Conservation (phyloP, 2,113 vertebrate genomes). For the Phyllostomus discolor region DNA sequence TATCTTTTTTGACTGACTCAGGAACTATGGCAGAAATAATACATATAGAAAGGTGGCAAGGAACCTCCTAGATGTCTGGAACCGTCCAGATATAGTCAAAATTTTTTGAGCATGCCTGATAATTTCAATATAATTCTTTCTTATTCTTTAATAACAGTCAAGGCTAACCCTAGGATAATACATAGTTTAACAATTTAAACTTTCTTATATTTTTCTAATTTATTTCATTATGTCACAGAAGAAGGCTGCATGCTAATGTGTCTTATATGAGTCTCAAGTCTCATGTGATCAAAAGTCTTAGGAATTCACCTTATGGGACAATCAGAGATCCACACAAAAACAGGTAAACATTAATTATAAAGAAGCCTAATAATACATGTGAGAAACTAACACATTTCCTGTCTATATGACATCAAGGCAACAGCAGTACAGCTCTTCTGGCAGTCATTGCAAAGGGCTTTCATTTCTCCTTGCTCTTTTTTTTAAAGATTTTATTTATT, state of each 20-base stretch:
- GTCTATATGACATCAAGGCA: rapidly evolving
- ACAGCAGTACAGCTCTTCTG: rapidly evolving
- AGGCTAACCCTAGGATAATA: not conserved
- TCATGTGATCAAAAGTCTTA: not conserved
- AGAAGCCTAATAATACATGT: not conserved
- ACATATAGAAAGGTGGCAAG: not conserved
- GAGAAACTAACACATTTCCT: not conserved
- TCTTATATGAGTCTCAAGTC: not conserved
- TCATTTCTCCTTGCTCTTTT: not conserved
- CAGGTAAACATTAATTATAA: not conserved
- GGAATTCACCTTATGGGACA: not conserved
- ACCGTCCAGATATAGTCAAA: rapidly evolving
- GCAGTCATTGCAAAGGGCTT: not conserved
- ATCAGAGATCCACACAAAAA: not conserved
- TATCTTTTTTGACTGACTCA: not conserved
- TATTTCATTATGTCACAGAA: not conserved
- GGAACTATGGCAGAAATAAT: not conserved
- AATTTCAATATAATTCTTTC: not conserved
- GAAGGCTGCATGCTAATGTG: not conserved
- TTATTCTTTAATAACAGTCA: not conserved
- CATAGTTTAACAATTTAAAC: not conserved
- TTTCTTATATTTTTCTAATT: not conserved
- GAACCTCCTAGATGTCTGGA: not conserved
- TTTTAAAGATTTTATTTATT: no score
- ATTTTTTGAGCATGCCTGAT: not conserved